Evolutionary conservation across 2,888 invertebrate genomes (phyloP), one percentile per base, ranked within the genome.

Genomic region (Chymomyza fuscimana): DNA sequence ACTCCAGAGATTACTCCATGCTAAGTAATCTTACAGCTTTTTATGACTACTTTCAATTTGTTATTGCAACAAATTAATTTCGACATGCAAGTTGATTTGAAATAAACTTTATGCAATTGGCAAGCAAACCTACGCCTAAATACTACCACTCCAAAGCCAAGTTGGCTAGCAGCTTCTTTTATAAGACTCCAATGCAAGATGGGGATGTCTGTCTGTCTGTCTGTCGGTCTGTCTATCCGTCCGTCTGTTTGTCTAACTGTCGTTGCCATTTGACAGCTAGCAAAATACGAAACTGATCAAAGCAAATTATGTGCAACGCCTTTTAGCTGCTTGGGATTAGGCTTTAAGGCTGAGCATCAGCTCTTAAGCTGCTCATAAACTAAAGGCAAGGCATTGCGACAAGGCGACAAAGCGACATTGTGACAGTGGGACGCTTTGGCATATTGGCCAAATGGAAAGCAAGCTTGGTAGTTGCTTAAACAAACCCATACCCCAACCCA

Each of bases 251-350:
- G 40, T 12, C 36, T 36, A 25, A 32, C 32, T 36, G 40, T 10
- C 72, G 64, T 50, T 69, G 69, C 51, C 58, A 58, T 88, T 79
- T 85, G 85, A 85, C 85, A 85, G 85, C 85, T 77, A 75, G 75
- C 82, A 79, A 86, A 86, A 80, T 86, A 83, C 85, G 82, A 88
- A 85, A 86, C 88, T 79, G 85, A 85, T 85, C 85, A 88, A 85
- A 85, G 85, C 85, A 86, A 88, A 85, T 85, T 85, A 85, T 86
- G 79, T 86, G 88, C 85, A 86, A 85, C 88, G 88, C 85, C 88
- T 85, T 76, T 85, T 87, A 80, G 81, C 86, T 85, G 88, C 88
- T 79, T 68, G 58, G 50, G 19, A 5, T 19, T 46, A 67, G 67
- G 73, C 65, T 52, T 64, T 60, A 65, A 52, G 72, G 61, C 66